These are phyloP conservation scores for Hirtodrosophila trivittata DNA, from an alignment of 2,888 invertebrate genomes.

Conservation along the genomic window DNA sequence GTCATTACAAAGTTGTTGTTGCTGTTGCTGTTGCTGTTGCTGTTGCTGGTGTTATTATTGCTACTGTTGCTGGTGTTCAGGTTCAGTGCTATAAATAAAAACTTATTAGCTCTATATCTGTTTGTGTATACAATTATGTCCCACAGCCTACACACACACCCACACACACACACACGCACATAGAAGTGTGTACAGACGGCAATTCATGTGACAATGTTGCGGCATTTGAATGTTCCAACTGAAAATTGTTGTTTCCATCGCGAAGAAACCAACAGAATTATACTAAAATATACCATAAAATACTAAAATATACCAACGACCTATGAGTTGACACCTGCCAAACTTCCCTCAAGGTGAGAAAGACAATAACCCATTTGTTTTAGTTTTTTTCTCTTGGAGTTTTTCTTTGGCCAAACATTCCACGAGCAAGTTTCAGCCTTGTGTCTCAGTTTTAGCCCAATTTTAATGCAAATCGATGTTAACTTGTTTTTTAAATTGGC, in stretches of 20 bases:
- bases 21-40: background rate
- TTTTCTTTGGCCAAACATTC: no score
- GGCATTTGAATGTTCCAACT: no score
- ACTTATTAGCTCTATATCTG: conserved; percentile 50
- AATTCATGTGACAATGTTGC: no score
- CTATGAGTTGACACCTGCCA: no score
- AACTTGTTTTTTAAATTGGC: conserved; percentile 36
- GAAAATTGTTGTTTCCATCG: no score
- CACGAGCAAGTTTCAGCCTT: conserved; percentile 32
- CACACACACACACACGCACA: background rate
- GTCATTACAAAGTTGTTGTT: conserved; percentile 29
- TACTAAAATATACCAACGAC: no score
- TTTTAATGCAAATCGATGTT: conserved; percentile 15
- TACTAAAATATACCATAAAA: no score
- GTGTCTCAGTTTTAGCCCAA: conserved; percentile 30
- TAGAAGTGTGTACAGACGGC: no score
- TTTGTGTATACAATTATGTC: conserved; percentile 4
- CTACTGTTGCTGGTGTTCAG: conserved; percentile 34
- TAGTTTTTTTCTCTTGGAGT: no score
- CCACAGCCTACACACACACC: conserved; percentile 5
- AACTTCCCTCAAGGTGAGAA: no score
- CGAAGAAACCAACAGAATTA: no score
- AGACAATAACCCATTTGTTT: no score
- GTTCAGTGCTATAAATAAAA: conserved; percentile 66
- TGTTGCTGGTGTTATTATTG: background rate